A percentile compares a stretch with the other conserved stretches of the same genome.
Conservation (phyloP, 2,113 vertebrate genomes). For the Dasyornis broadbenti region DNA sequence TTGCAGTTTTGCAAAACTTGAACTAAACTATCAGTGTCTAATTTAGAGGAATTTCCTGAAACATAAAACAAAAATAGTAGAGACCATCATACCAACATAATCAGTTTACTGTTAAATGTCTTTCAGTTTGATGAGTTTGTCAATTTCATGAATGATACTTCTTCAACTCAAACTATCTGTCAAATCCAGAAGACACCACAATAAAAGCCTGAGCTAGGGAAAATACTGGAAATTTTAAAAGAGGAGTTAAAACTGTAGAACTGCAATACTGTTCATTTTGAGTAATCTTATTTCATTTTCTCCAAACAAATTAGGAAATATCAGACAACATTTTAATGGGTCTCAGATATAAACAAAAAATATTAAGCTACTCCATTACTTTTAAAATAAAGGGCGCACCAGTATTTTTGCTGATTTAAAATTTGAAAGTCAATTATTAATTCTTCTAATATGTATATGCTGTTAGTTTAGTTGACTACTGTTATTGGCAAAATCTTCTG, state of each 20-base stretch:
- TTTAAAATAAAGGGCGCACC: not conserved
- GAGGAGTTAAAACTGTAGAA: not conserved
- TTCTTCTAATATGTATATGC: not conserved
- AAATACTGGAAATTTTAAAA: not conserved
- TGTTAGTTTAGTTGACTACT: not conserved
- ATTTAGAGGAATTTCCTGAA: not conserved
- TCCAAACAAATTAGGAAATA: not conserved
- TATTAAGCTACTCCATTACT: not conserved
- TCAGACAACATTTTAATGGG: not conserved
- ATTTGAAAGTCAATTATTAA: not conserved
- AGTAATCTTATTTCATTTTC: not conserved
- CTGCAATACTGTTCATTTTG: not conserved
- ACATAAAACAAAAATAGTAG: not conserved
- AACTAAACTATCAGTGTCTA: not conserved
- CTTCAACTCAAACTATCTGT: not conserved
- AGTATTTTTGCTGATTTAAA: not conserved
- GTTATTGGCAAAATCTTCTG: not conserved
- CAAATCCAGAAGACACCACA: not conserved
- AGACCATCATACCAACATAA: not conserved
- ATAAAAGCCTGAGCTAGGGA: not conserved
- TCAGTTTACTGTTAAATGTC: not conserved
- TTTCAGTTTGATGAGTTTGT: not conserved
- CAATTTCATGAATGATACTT: not conserved
- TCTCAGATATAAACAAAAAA: not conserved
- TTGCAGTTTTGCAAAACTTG: not conserved